A percentile compares a stretch with the other conserved stretches of the same genome.
Evolutionary conservation across 2,888 invertebrate species (phyloP).

Genomic region (Andrena trimmerana): DNA sequence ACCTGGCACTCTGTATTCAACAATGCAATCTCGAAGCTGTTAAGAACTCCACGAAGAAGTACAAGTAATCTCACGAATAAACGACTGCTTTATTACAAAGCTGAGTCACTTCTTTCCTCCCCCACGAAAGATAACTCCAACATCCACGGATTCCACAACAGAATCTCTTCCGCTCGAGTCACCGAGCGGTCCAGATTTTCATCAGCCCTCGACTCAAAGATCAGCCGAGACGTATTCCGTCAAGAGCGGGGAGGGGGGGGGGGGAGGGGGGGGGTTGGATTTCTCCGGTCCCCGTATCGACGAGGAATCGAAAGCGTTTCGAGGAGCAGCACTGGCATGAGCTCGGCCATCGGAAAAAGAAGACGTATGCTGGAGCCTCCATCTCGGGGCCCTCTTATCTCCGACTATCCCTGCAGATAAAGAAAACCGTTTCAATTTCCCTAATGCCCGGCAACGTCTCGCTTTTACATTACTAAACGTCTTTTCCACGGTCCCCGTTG

Average conservation of each 20-base stretch:
- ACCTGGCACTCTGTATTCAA: neutral
- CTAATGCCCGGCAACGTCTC: conserved; percentile 80
- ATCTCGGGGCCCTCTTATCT: conserved; percentile 34
- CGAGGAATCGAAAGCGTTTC: conserved; percentile 29
- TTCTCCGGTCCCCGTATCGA: conserved; percentile 21
- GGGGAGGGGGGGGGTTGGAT: neutral
- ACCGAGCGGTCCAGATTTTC: conserved; percentile 6
- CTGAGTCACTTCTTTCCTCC: neutral
- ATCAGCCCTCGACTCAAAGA: conserved; percentile 1
- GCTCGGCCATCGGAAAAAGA: conserved; percentile 25
- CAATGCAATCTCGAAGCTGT: neutral
- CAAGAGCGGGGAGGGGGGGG: no score
- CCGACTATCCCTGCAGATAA: conserved; percentile 69
- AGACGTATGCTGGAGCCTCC: conserved; percentile 41
- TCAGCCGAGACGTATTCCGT: conserved; percentile 16
- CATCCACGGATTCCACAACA: neutral
- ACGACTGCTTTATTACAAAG: conserved; percentile 4
- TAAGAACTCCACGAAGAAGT: neutral
- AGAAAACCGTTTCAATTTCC: conserved; percentile 84
- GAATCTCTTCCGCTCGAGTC: neutral
- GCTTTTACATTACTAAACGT: conserved; percentile 74
- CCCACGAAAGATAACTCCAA: neutral
- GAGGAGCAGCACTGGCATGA: conserved; percentile 10
- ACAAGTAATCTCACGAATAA: neutral
- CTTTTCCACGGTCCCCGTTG: conserved; percentile 22